A percentile compares a stretch with the other conserved stretches of the same genome.
phyloP scores from a whole-genome alignment of 2,797 vertebrate genomes.

The Muscicapa comitata region DNA sequence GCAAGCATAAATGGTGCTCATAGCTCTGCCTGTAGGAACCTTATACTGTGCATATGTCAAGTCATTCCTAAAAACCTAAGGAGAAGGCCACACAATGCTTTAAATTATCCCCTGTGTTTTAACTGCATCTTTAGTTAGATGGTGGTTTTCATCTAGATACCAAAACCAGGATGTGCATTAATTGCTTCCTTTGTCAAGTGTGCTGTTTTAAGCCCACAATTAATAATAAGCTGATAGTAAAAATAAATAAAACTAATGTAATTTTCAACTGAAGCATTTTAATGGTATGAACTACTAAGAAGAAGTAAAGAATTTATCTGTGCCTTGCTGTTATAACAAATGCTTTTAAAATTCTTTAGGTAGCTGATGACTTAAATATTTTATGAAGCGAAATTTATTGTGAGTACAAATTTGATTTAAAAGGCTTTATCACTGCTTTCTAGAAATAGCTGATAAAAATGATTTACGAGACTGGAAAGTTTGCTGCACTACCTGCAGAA shows the following conservation, averaged over 20 bases:
- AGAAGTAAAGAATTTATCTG: background rate
- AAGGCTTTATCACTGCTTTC: background rate
- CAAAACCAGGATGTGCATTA: background rate
- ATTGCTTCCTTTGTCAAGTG: background rate
- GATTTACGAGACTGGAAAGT: background rate
- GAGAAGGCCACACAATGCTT: rapidly evolving
- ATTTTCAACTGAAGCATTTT: background rate
- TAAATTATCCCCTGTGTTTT: background rate
- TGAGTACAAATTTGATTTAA: background rate
- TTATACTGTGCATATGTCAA: rapidly evolving
- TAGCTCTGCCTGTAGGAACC: background rate
- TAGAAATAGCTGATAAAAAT: background rate
- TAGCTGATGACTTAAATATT: background rate
- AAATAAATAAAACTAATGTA: background rate
- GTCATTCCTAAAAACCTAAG: background rate
- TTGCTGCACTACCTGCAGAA: background rate
- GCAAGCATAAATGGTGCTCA: background rate
- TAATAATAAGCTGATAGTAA: background rate
- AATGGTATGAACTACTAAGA: background rate
- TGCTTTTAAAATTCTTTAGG: background rate
- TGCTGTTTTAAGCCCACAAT: background rate
- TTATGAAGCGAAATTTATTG: background rate
- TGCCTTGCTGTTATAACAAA: background rate
- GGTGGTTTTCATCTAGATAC: background rate
- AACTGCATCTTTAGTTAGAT: background rate